phyloP scores from a whole-genome alignment of 2,888 invertebrate genomes.

The Caenorhabditis wallacei region DNA sequence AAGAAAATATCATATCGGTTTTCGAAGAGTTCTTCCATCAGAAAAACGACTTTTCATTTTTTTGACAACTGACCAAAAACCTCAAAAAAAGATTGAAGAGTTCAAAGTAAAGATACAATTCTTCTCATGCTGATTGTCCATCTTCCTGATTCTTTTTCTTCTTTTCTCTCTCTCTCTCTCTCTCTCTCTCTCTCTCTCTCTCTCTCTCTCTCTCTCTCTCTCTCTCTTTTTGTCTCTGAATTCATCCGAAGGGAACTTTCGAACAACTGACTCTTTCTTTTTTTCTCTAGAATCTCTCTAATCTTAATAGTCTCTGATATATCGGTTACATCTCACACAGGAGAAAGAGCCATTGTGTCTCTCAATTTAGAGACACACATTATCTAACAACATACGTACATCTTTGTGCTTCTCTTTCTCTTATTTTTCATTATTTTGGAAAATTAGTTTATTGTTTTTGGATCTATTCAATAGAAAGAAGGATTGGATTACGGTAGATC shows the following conservation, averaged over 20 bases:
- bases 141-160: conserved; percentile 2
- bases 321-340: conserved; percentile 40
- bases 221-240: no score
- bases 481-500: no score
- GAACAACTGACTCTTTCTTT: conserved; percentile 39
- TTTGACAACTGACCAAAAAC: not conserved
- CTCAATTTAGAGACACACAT: conserved; percentile 46
- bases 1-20: no score
- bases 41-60: no score
- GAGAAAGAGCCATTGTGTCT: conserved; percentile 36
- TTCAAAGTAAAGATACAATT: not conserved
- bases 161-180: no score
- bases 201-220: no score
- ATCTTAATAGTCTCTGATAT: not conserved
- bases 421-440: conserved; percentile 3
- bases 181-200: no score
- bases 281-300: conserved; percentile 23
- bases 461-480: no score
- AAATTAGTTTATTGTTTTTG: not conserved
- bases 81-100: not conserved
- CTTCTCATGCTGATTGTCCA: conserved; percentile 33
- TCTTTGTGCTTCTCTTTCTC: conserved; percentile 34
- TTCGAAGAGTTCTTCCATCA: no score
- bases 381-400: conserved; percentile 32
- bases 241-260: conserved; percentile 29